Percentiles rank a stretch among this genome's conserved stretches.
phyloP scores from a whole-genome alignment of 2,888 invertebrate genomes.

The Nomada ferruginata region DNA sequence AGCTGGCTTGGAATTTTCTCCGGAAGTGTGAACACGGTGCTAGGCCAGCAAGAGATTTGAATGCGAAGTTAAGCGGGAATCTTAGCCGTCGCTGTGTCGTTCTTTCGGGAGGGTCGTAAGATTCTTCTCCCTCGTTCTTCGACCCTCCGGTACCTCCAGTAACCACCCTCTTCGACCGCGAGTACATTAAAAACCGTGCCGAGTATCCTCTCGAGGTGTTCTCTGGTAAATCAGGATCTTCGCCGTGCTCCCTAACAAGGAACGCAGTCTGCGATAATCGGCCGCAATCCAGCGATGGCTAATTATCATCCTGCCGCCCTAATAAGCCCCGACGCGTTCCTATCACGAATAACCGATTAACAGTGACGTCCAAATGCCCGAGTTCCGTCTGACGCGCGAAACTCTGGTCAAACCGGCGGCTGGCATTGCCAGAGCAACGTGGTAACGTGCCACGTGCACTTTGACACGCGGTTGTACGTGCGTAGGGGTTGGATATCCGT shows the following conservation, averaged over 20 bases:
- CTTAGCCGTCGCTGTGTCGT: constrained; percentile 75
- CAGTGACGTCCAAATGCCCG: not conserved
- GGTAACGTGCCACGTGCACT: constrained; percentile 84
- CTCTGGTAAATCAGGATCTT: not conserved
- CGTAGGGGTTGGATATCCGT: constrained; percentile 78
- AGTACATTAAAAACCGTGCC: not conserved
- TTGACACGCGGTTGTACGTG: constrained; percentile 83
- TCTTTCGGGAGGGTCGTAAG: constrained; percentile 35
- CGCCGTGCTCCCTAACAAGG: not conserved
- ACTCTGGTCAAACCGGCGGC: not conserved
- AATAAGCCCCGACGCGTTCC: not conserved
- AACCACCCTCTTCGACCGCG: not conserved
- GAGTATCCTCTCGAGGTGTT: not conserved
- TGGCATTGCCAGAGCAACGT: constrained; percentile 58
- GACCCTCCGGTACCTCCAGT: too few relatives aligned
- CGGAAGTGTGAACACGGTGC: constrained; percentile 57
- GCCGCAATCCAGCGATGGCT: not conserved
- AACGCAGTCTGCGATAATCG: not conserved
- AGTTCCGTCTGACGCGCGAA: constrained; percentile 3
- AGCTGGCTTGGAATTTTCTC: not conserved
- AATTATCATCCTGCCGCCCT: not conserved
- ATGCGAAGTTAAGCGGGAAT: constrained; percentile 83
- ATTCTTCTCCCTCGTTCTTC: not conserved
- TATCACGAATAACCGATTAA: not conserved
- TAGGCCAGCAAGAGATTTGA: constrained; percentile 80